A percentile compares a stretch with the other conserved stretches of the same genome.
phyloP scores from a whole-genome alignment of 2,888 invertebrate genomes.

The Scaptodrosophila latifasciaeformis region DNA sequence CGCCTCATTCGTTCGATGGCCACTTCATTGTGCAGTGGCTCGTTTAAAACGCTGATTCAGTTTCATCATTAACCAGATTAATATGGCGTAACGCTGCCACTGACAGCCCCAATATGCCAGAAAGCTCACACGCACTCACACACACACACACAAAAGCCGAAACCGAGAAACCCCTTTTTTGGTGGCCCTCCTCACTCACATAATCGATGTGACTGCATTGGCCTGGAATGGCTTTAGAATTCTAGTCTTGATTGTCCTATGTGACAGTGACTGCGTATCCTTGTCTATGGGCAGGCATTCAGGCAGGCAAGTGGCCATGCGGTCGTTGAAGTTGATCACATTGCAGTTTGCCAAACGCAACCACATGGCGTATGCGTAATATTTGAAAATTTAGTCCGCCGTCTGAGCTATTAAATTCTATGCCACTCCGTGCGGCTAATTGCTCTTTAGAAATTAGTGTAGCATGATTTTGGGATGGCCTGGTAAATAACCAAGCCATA shows the following conservation, averaged over 20 bases:
- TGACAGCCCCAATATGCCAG: slow-evolving; percentile 68
- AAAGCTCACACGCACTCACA: slow-evolving; percentile 25
- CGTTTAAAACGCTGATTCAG: slow-evolving; percentile 75
- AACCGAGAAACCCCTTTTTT: slow-evolving; percentile 18
- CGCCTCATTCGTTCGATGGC: slow-evolving; percentile 11
- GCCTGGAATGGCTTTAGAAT: too few relatives aligned
- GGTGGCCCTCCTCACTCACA: slow-evolving; percentile 9
- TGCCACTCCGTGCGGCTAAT: slow-evolving; percentile 29
- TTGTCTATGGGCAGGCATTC: slow-evolving; percentile 52
- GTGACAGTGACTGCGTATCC: too few relatives aligned
- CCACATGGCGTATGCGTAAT: slow-evolving; percentile 59
- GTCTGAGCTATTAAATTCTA: not conserved
- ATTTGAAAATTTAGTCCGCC: slow-evolving; percentile 57
- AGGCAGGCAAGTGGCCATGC: slow-evolving; percentile 43
- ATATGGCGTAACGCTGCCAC: slow-evolving; percentile 72
- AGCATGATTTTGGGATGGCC: not conserved
- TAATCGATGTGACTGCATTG: slow-evolving; percentile 41
- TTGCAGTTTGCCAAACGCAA: slow-evolving; percentile 42
- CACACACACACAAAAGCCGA: not conserved
- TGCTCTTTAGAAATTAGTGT: slow-evolving; percentile 26
- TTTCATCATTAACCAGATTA: slow-evolving; percentile 76
- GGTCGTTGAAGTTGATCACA: slow-evolving; percentile 64
- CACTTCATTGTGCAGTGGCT: slow-evolving; percentile 66
- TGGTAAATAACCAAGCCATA: not conserved
- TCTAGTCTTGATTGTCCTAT: too few relatives aligned